Evolutionary conservation across 2,113 vertebrate genomes (phyloP).

Genomic region (Urocynchramus pylzowi): DNA sequence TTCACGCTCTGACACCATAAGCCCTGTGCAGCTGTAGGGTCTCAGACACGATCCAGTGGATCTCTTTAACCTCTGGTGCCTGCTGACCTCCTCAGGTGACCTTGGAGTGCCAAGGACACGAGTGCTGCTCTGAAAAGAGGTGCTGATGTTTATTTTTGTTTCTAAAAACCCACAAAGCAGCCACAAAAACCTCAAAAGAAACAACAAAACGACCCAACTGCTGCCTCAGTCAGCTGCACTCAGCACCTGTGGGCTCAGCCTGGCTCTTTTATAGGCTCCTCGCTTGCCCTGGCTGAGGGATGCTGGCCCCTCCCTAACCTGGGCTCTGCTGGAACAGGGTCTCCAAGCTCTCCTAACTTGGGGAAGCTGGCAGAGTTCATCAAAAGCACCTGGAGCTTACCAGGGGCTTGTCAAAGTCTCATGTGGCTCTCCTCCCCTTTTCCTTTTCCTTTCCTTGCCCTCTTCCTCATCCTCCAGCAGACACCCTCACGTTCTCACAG

Average conservation of each 20-base stretch:
- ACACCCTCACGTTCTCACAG: neutral
- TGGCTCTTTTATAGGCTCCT: neutral
- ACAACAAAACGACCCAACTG: neutral
- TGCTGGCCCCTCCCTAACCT: neutral
- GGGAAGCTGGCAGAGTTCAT: neutral
- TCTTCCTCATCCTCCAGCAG: neutral
- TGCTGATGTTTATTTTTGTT: neutral
- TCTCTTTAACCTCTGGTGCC: neutral
- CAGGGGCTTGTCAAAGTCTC: neutral
- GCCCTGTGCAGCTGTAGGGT: neutral
- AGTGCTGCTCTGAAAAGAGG: neutral
- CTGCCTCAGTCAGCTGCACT: neutral
- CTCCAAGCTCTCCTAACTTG: neutral
- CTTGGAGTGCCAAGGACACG: accelerated
- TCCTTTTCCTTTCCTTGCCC: neutral
- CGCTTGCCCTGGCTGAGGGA: neutral
- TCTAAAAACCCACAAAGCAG: neutral
- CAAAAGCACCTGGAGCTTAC: neutral
- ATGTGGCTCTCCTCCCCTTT: neutral
- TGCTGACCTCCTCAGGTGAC: neutral
- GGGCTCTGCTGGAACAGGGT: neutral
- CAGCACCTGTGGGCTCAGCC: neutral
- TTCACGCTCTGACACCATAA: accelerated
- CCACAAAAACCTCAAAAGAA: neutral
- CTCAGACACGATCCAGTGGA: neutral